These are phyloP conservation scores for honey bee (Apis mellifera) DNA, from an alignment of 1,140 invertebrate genomes.

Conservation along the genomic window DNA sequence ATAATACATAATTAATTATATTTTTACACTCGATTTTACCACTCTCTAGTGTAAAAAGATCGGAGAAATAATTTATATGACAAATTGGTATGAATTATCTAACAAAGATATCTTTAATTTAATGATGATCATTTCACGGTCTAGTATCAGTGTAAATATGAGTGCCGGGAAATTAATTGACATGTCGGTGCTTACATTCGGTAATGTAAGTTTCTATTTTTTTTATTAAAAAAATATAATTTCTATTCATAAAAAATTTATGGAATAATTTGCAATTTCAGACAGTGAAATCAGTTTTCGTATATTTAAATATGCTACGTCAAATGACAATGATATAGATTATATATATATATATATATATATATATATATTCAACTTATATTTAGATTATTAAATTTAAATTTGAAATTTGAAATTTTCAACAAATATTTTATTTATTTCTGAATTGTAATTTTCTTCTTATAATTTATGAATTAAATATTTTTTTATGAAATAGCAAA, in stretches of 20 bases:
- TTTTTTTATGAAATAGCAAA: too few relatives aligned
- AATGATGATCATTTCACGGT: conserved; percentile 62
- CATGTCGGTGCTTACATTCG: conserved; percentile 65
- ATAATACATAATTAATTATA: not conserved
- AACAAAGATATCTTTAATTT: conserved; percentile 47
- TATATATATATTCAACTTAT: not conserved
- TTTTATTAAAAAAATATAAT: not conserved
- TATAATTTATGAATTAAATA: too few relatives aligned
- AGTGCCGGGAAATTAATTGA: conserved; percentile 65
- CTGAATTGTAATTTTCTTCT: too few relatives aligned
- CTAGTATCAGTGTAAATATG: conserved; percentile 56
- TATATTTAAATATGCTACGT: conserved; percentile 51
- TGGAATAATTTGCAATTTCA: not conserved
- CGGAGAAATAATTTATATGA: conserved; percentile 61
- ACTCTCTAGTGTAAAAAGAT: conserved; percentile 61
- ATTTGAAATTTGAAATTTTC: too few relatives aligned
- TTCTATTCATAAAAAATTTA: not conserved
- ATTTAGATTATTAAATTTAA: too few relatives aligned
- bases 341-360: not conserved
- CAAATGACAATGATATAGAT: not conserved
- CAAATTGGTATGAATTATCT: conserved; percentile 64
- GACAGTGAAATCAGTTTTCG: conserved; percentile 53
- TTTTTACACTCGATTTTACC: not conserved
- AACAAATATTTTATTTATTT: too few relatives aligned
- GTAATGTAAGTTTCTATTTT: conserved; percentile 54